Percentiles rank a stretch among this genome's conserved stretches.
Conservation (phyloP, 2,113 vertebrate genomes). For the Gopherus evgoodei region DNA sequence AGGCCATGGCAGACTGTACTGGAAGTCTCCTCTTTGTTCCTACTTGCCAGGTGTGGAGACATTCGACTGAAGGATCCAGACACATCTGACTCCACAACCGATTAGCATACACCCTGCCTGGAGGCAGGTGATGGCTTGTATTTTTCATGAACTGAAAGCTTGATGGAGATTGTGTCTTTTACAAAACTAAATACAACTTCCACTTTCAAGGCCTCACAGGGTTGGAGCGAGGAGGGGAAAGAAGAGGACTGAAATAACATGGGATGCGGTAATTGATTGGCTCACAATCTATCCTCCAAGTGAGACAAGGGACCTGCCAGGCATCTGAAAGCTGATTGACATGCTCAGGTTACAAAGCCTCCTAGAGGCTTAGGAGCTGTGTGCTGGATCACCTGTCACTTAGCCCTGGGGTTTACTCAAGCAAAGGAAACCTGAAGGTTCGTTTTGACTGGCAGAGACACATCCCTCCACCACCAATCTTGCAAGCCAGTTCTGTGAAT, state of each 20-base stretch:
- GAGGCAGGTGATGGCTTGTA: neutral
- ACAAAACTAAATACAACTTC: neutral
- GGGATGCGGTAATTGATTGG: neutral
- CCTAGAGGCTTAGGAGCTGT: neutral
- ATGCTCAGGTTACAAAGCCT: neutral
- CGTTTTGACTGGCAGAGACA: neutral
- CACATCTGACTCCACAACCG: neutral
- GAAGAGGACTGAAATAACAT: neutral
- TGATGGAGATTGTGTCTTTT: neutral
- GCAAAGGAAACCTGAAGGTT: neutral
- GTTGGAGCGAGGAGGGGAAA: neutral
- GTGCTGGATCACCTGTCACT: neutral
- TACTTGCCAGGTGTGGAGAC: neutral
- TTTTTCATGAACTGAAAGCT: neutral
- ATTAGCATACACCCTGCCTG: neutral
- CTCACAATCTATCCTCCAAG: neutral
- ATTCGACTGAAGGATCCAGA: neutral
- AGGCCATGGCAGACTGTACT: neutral
- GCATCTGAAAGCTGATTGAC: neutral
- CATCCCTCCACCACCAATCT: neutral
- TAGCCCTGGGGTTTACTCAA: neutral
- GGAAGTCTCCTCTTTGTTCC: neutral
- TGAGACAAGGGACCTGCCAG: neutral
- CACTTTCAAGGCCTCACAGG: neutral
- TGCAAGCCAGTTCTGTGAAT: neutral